These are phyloP conservation scores for Ceyx cyanopectus DNA, from an alignment of 2,113 vertebrate species.

Conservation along the genomic window DNA sequence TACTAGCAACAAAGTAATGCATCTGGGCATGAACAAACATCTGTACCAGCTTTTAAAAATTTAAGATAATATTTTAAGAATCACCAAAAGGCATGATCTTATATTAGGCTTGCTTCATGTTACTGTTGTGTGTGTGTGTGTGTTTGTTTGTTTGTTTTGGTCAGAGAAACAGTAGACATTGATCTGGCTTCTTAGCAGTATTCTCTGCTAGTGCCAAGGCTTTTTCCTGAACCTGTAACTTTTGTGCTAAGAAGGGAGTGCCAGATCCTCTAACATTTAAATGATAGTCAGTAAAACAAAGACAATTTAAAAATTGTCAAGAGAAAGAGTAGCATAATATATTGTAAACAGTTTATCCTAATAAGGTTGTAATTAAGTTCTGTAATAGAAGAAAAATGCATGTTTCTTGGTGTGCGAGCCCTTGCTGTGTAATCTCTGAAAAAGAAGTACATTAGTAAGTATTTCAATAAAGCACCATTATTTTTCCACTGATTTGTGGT, in stretches of 20 bases:
- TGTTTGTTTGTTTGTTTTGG: background rate
- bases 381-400: rapidly evolving
- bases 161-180: background rate
- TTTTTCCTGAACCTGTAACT: background rate
- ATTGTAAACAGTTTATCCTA: background rate
- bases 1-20: background rate
- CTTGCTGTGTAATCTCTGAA: background rate
- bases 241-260: background rate
- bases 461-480: background rate
- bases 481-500: background rate
- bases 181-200: background rate
- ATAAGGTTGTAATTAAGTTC: background rate
- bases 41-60: background rate
- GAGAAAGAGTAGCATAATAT: background rate
- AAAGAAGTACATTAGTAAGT: background rate
- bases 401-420: background rate
- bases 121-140: background rate
- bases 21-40: background rate
- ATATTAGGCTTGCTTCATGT: background rate
- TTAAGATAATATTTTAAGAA: background rate
- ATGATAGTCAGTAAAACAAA: background rate
- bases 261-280: background rate
- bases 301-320: background rate
- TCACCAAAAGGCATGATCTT: background rate
- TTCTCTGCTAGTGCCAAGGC: background rate